Conservation (phyloP, 2,113 vertebrate species). For the Carettochelys insculpta region DNA sequence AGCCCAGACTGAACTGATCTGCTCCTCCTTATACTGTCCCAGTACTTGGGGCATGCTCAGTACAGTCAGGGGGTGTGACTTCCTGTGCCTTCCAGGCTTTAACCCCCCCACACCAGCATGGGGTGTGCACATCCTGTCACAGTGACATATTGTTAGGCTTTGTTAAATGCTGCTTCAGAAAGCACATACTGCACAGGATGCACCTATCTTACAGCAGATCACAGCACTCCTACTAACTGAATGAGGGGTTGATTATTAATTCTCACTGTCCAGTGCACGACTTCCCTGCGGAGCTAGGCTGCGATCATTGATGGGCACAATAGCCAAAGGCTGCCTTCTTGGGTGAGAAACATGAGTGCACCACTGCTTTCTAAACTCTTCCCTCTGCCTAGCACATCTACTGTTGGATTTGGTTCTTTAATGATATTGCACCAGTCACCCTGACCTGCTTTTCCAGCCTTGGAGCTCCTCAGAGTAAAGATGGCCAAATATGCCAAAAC, state of each 20-base stretch:
- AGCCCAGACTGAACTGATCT: too few species aligned
- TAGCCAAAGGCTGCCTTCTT: background rate
- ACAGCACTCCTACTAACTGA: background rate
- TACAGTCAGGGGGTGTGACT: too few species aligned
- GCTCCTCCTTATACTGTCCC: too few species aligned
- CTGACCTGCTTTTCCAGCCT: background rate
- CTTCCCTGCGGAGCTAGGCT: background rate
- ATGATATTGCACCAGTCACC: background rate
- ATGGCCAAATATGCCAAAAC: background rate
- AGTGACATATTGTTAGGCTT: background rate
- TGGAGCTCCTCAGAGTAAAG: background rate
- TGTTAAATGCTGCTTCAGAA: background rate
- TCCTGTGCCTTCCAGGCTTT: too few species aligned
- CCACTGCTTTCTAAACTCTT: background rate
- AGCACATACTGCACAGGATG: background rate
- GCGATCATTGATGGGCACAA: background rate
- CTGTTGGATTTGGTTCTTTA: background rate
- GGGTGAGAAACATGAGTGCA: background rate
- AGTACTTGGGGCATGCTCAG: too few species aligned
- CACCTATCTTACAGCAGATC: background rate
- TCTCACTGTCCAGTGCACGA: accelerated
- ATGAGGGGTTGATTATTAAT: background rate
- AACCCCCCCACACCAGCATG: too few species aligned
- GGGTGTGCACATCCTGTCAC: too few species aligned
- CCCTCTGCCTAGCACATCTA: background rate